Percentiles rank a stretch among this genome's conserved stretches.
These are phyloP conservation scores for Mirza zaza DNA, from an alignment of 2,113 vertebrate species.

Conservation along the genomic window DNA sequence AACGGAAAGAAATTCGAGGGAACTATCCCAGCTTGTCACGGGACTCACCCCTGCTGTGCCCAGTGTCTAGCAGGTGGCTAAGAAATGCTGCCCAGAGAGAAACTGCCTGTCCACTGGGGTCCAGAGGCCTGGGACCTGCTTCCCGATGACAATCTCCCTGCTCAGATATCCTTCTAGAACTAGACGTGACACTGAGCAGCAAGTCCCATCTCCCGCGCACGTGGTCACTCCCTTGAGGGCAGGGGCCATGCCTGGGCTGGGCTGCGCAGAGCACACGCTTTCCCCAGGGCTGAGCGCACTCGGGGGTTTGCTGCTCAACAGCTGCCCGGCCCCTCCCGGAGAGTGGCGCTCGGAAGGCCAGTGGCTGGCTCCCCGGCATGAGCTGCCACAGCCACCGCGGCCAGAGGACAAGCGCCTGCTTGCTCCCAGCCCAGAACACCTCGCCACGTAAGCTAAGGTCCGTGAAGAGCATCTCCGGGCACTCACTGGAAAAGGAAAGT, in stretches of 20 bases:
- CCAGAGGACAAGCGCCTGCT: neutral
- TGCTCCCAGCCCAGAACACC: neutral
- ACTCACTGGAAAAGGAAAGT: neutral
- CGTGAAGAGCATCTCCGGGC: rapidly evolving
- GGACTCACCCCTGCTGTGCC: neutral
- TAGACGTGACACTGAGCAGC: neutral
- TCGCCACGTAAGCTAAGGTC: neutral
- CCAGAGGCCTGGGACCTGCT: neutral
- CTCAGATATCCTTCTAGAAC: neutral
- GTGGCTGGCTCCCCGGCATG: rapidly evolving
- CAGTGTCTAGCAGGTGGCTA: neutral
- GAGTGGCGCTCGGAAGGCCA: neutral
- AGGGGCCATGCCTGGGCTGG: neutral
- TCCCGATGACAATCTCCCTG: neutral
- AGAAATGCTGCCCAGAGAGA: neutral
- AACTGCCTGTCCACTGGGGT: too few relatives aligned
- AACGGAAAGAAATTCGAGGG: neutral
- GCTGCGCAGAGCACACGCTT: neutral
- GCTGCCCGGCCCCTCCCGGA: neutral
- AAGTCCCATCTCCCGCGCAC: neutral
- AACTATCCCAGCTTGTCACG: neutral
- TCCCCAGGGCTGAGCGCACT: rapidly evolving
- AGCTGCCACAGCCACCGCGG: neutral
- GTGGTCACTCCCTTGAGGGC: rapidly evolving
- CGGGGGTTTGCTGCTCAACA: neutral